phyloP scores from a whole-genome alignment of 2,797 vertebrate genomes.

The Coregonus ussuriensis region DNA sequence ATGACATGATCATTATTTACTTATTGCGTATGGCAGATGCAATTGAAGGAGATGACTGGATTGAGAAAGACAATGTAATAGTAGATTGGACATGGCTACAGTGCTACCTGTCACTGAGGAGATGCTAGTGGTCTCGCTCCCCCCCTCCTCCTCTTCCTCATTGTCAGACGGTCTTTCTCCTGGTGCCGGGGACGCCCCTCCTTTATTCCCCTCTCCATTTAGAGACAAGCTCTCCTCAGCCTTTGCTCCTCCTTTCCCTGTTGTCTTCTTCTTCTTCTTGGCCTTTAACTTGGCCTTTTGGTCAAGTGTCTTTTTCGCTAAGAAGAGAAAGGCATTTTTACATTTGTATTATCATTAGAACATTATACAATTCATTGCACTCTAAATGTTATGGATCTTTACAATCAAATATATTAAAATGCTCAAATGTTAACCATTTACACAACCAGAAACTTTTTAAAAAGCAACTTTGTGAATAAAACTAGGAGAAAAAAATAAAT shows the following conservation, averaged over 20 bases:
- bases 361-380: not conserved
- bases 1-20: no score
- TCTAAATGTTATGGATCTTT: not conserved
- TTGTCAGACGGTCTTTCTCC: slow-evolving; percentile 77
- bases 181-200: slow-evolving; percentile 40
- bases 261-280: slow-evolving; percentile 82
- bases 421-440: not conserved
- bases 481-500: not conserved
- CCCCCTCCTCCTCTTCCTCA: slow-evolving; percentile 74
- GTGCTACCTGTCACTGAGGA: slow-evolving; percentile 68
- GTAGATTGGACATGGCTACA: not conserved
- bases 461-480: not conserved
- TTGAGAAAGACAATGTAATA: not conserved
- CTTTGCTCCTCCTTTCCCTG: slow-evolving; percentile 30
- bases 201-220: slow-evolving; percentile 62
- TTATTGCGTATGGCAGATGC: no score
- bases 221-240: slow-evolving; percentile 23
- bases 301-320: slow-evolving; percentile 87
- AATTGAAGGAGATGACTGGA: not conserved
- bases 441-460: not conserved
- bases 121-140: slow-evolving; percentile 31
- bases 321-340: not conserved
- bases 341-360: not conserved
- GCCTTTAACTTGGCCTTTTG: slow-evolving; percentile 81
- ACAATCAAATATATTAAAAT: not conserved